These are phyloP conservation scores for Lycocerus yunnanus DNA, from an alignment of 2,888 invertebrate genomes.

Conservation along the genomic window DNA sequence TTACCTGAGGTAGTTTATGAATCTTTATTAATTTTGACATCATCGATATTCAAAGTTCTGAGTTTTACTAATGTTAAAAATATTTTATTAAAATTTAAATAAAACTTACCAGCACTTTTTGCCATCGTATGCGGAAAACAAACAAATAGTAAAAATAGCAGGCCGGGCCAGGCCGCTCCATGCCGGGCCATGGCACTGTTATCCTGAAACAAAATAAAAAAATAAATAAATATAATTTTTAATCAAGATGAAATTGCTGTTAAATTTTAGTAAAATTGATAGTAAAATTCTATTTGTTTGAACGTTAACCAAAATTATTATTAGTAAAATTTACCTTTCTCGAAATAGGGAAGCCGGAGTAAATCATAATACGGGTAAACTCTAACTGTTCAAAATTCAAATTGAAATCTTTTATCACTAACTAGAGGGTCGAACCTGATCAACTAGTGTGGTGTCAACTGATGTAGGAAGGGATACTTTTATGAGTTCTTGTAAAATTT, in stretches of 20 bases:
- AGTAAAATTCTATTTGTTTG: too few relatives aligned
- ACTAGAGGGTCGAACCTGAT: too few relatives aligned
- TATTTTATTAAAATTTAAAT: background rate
- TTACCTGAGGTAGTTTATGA: background rate
- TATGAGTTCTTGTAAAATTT: too few relatives aligned
- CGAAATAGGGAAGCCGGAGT: too few relatives aligned
- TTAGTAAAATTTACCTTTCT: background rate
- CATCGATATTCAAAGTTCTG: background rate
- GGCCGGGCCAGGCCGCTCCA: constrained; percentile 55
- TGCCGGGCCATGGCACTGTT: constrained; percentile 56
- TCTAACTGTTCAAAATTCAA: too few relatives aligned
- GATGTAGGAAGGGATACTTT: too few relatives aligned
- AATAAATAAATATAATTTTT: background rate
- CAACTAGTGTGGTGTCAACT: too few relatives aligned
- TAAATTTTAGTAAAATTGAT: too few relatives aligned
- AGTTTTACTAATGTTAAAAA: background rate
- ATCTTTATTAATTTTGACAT: background rate
- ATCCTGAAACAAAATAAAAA: constrained; percentile 49
- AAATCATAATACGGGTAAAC: too few relatives aligned
- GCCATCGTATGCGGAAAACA: constrained; percentile 48
- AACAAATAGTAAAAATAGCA: constrained; percentile 50
- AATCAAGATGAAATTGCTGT: background rate
- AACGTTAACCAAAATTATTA: background rate
- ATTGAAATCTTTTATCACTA: too few relatives aligned
- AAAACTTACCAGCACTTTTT: constrained; percentile 50